Conservation (phyloP, 2,113 vertebrate genomes). For the zebrafish (Danio rerio) region DNA sequence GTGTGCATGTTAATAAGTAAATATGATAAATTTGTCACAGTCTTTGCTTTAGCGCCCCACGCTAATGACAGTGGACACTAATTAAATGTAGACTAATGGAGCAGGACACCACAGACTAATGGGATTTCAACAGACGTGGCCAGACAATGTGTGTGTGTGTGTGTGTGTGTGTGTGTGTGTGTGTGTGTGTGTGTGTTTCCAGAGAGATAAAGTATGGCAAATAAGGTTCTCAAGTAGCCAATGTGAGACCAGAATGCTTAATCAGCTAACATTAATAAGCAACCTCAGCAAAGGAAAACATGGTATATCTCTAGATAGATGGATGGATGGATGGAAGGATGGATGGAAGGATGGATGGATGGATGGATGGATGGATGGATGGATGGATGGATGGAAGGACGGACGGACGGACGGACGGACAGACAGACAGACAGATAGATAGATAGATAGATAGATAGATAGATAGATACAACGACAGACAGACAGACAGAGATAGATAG, state of each 20-base stretch:
- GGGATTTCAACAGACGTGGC: conserved; percentile 40
- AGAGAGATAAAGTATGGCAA: conserved; percentile 1
- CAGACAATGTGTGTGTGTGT: conserved; percentile 24
- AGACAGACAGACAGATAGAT: no score
- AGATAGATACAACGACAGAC: no score
- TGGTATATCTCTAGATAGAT: no score
- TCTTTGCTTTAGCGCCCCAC: conserved; percentile 11
- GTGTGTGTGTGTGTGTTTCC: conserved; percentile 1
- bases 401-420: no score
- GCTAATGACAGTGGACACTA: conserved; percentile 42
- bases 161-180: conserved; percentile 15
- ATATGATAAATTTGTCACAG: conserved; percentile 35
- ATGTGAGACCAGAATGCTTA: conserved; percentile 10
- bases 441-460: no score
- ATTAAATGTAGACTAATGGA: conserved; percentile 52
- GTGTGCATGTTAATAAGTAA: conserved; percentile 25
- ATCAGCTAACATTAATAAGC: neutral
- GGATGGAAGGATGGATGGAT: no score
- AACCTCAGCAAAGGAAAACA: neutral
- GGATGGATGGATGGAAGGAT: no score
- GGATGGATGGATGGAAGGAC: no score
- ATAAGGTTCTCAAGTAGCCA: neutral
- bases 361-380: no score
- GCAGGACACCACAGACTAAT: conserved; percentile 50
- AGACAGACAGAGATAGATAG: no score